A percentile compares a stretch with the other conserved stretches of the same genome.
These are phyloP conservation scores for Gephyroberyx darwinii DNA, from an alignment of 2,797 vertebrate genomes.

Conservation along the genomic window DNA sequence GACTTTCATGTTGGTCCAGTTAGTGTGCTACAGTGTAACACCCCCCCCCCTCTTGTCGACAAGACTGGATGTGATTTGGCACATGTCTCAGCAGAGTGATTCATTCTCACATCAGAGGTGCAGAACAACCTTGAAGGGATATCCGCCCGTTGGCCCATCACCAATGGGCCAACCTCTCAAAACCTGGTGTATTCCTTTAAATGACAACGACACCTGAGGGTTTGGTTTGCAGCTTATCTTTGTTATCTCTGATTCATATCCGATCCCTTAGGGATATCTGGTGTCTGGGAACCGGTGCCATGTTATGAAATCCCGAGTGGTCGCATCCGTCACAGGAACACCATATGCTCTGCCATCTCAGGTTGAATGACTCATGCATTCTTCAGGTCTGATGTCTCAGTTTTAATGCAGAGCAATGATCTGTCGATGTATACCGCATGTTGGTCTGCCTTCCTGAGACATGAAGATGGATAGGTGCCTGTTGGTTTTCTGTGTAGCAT, in stretches of 20 bases:
- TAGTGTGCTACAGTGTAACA: no score
- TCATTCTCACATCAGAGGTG: no score
- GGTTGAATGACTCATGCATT: conserved; percentile 14
- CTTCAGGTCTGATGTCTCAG: background rate
- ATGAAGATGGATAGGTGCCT: background rate
- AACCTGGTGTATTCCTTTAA: background rate
- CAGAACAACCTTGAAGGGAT: no score
- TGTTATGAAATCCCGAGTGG: conserved; percentile 22
- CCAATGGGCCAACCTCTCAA: no score
- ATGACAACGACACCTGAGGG: conserved; percentile 17
- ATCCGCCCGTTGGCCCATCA: no score
- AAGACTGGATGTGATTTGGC: no score
- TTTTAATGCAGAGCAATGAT: conserved; percentile 3
- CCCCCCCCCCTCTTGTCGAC: no score
- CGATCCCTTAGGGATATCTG: conserved; percentile 11
- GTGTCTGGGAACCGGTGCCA: background rate
- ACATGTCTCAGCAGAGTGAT: no score
- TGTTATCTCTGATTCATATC: conserved; percentile 11
- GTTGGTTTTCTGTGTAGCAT: background rate
- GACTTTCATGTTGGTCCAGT: conserved; percentile 31
- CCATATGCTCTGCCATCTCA: background rate
- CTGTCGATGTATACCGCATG: background rate
- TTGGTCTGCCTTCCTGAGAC: background rate
- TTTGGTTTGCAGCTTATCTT: background rate
- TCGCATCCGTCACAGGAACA: background rate